Conservation (phyloP, 2,888 invertebrate genomes). For the Drosophila prostipennis region DNA sequence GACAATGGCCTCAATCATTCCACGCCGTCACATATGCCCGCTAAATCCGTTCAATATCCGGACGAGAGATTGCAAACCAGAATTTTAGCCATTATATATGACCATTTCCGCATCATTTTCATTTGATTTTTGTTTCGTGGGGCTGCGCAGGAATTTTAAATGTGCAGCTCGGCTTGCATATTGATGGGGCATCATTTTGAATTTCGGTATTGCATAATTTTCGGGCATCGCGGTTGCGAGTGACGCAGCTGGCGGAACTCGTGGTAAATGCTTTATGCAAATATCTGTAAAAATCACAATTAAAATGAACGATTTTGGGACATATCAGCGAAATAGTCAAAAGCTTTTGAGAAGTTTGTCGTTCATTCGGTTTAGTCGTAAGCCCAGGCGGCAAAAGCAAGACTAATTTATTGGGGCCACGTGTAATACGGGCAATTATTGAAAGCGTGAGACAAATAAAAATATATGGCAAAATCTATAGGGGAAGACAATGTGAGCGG, state of each 20-base stretch:
- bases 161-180: slow-evolving; percentile 34
- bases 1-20: slow-evolving; percentile 49
- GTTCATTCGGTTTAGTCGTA: slow-evolving; percentile 63
- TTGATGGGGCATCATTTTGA: slow-evolving; percentile 40
- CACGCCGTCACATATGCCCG: slow-evolving; percentile 41
- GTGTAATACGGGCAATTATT: slow-evolving; percentile 78
- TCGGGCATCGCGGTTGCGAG: slow-evolving; percentile 38
- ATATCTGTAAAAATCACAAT: slow-evolving; percentile 49
- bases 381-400: slow-evolving; percentile 36
- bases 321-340: slow-evolving; percentile 17
- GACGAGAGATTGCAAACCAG: not conserved
- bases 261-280: slow-evolving; percentile 50
- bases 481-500: slow-evolving; percentile 27
- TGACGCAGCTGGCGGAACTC: slow-evolving; percentile 39
- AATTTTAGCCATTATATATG: slow-evolving; percentile 35
- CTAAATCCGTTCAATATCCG: slow-evolving; percentile 49
- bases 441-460: slow-evolving; percentile 80
- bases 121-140: slow-evolving; percentile 39
- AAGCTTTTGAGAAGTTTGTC: slow-evolving; percentile 53
- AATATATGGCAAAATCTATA: slow-evolving; percentile 65
- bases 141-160: slow-evolving; percentile 23
- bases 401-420: slow-evolving; percentile 75
- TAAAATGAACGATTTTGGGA: slow-evolving; percentile 29
- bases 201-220: slow-evolving; percentile 41
- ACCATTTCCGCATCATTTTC: slow-evolving; percentile 44